Evolutionary conservation across 2,113 vertebrate genomes (phyloP).

Genomic region (Albula goreensis): DNA sequence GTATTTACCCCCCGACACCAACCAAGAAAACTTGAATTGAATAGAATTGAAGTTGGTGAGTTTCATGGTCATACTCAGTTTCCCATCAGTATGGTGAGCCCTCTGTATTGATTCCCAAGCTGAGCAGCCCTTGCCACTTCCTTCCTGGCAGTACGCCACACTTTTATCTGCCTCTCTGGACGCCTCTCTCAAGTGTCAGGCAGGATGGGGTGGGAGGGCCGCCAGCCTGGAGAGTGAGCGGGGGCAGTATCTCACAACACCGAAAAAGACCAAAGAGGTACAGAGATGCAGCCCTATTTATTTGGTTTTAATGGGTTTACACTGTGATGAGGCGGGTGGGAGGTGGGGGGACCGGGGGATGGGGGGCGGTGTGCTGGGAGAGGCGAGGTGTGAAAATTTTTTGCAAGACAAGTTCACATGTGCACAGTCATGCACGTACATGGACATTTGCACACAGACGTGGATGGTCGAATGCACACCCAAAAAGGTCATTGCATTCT

Average conservation of each 20-base stretch:
- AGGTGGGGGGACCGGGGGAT: background rate
- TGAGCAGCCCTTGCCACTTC: background rate
- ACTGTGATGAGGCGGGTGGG: too few species aligned
- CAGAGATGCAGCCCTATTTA: background rate
- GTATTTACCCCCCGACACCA: too few species aligned
- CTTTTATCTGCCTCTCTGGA: background rate
- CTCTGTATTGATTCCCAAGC: background rate
- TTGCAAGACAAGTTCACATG: conserved; percentile 5
- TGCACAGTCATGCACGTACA: background rate
- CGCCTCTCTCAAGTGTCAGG: background rate
- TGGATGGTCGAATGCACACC: too few species aligned
- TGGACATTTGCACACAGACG: too few species aligned
- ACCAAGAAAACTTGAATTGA: too few species aligned
- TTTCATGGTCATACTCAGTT: too few species aligned
- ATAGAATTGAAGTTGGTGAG: too few species aligned
- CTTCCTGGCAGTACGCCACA: background rate
- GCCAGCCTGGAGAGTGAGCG: background rate
- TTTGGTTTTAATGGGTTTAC: background rate
- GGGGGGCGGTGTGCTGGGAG: background rate
- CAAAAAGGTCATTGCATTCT: background rate
- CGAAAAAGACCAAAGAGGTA: background rate
- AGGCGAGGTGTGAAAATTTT: background rate
- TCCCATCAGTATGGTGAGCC: background rate
- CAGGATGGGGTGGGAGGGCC: background rate
- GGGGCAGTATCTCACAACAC: too few species aligned